phyloP scores from a whole-genome alignment of 2,888 invertebrate species.

The Tethea ocularis region DNA sequence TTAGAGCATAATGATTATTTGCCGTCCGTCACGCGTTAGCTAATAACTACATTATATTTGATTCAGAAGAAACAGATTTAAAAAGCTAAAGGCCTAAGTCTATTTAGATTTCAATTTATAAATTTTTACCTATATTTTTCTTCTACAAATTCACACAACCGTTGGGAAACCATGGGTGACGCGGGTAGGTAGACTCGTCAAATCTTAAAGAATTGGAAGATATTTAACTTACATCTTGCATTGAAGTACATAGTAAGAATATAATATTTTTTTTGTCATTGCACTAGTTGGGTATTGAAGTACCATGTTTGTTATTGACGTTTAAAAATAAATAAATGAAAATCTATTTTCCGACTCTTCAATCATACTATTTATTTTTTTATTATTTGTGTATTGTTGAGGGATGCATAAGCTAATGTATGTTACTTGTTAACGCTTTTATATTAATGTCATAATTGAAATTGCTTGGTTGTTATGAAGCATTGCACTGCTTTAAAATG shows the following conservation, averaged over 20 bases:
- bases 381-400: constrained; percentile 17
- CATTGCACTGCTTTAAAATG: constrained; percentile 66
- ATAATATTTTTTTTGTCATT: no score
- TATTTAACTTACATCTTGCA: no score
- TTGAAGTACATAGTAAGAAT: no score
- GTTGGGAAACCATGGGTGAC: not conserved
- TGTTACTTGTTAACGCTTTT: constrained; percentile 33
- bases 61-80: not conserved
- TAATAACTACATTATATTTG: not conserved
- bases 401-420: constrained; percentile 19
- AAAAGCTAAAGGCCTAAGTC: not conserved
- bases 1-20: not conserved
- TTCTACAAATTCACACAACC: no score
- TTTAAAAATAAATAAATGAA: not conserved
- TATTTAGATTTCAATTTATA: not conserved
- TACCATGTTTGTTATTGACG: not conserved
- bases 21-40: not conserved
- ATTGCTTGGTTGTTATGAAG: constrained; percentile 61
- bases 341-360: not conserved
- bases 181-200: not conserved
- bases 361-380: not conserved
- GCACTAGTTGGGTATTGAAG: no score
- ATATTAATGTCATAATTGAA: constrained; percentile 27
- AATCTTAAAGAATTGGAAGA: no score
- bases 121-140: no score